These are phyloP conservation scores for Cantharis nigra DNA, from an alignment of 2,888 invertebrate genomes.

Conservation along the genomic window DNA sequence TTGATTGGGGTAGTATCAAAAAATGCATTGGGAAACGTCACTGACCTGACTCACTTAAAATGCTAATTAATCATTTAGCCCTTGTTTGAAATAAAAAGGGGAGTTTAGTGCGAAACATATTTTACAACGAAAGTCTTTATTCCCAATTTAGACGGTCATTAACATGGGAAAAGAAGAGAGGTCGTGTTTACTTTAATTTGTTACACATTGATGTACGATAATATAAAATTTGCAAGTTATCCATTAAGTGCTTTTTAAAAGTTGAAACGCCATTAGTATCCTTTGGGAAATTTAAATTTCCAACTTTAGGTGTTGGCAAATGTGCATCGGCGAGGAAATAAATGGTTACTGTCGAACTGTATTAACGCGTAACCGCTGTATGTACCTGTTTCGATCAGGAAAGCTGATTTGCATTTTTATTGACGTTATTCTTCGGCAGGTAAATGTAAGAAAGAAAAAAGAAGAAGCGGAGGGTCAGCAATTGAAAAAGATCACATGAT, in stretches of 20 bases:
- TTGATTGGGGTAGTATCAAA: no score
- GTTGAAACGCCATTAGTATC: constrained; percentile 39
- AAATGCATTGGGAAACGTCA: no score
- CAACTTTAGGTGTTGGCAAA: constrained; percentile 44
- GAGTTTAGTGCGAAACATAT: not conserved
- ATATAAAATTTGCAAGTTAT: constrained; percentile 6
- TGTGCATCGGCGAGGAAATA: constrained; percentile 40
- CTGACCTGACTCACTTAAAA: not conserved
- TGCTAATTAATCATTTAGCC: not conserved
- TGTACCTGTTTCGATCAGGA: not conserved
- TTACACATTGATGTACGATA: not conserved
- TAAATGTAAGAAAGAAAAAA: constrained; percentile 7
- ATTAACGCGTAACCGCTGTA: constrained; percentile 30
- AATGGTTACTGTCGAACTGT: constrained; percentile 42
- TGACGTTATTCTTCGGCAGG: not conserved
- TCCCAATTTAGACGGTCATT: not conserved
- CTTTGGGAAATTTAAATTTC: constrained; percentile 46
- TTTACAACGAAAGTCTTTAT: not conserved
- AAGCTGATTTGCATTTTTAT: constrained; percentile 9
- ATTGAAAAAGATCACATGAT: constrained; percentile 11
- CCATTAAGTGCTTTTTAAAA: constrained; percentile 42
- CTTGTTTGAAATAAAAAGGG: not conserved
- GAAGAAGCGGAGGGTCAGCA: not conserved
- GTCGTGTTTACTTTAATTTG: not conserved
- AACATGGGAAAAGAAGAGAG: not conserved